Evolutionary conservation across 2,888 invertebrate species (phyloP), one percentile per base, ranked within the genome.

Genomic region (Tachina grossa): DNA sequence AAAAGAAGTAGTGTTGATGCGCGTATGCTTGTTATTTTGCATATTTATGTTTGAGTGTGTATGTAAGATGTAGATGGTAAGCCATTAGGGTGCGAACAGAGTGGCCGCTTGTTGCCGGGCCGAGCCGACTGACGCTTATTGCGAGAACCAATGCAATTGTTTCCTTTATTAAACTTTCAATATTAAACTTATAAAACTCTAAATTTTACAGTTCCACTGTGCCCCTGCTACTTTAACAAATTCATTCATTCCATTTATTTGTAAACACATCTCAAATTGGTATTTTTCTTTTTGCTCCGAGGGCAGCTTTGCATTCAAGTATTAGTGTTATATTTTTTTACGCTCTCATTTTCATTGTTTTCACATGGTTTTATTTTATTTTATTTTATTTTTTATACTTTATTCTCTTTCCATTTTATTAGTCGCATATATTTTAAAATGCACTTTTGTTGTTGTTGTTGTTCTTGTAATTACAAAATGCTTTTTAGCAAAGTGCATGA

Each of bases 401-500:
- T 74, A 66, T 57, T 51, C 61, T 75, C n/a, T 13, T 75, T 47
- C 69, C 22, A 63, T 74, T 81, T 81, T 75, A 82, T 75, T 74
- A 81, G 66, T 78, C 77, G 68, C n/a, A n/a, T 66, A 85, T 78
- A 82, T 81, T 78, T 80, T 76, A 81, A 84, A 85, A 74, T 85
- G 77, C 68, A 51, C 74, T 85, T 68, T 85, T 31, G 31, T 6
- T 31, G 31, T 31, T 31, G 31, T 31, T 31, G 31, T 31, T 31
- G 31, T 31, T 31, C 72, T 81, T 78, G 68, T 85, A 85, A 85
- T 85, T 85, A 85, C 81, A 77, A 85, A 85, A 85, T 81, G 84
- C 84, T 78, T 85, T 85, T 85, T 85, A 81, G 72, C 41, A 85
- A 81, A 85, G 77, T 85, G 81, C 84, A 85, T 69, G 81, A 85